Conservation (phyloP, 1,140 invertebrate genomes). For the Megalonaias nervosa region DNA sequence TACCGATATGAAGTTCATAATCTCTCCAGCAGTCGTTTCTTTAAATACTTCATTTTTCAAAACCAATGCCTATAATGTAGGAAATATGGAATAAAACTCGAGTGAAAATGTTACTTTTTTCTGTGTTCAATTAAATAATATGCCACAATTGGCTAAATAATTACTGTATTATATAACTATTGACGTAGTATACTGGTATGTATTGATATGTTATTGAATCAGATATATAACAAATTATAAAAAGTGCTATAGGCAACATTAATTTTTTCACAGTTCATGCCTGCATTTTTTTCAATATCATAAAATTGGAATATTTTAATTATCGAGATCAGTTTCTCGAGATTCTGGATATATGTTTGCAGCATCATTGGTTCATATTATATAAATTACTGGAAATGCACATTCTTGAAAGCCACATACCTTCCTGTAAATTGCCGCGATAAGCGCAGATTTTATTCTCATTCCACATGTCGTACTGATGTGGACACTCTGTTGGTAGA, state of each 20-base stretch:
- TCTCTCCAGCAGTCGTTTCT: constrained; percentile 74
- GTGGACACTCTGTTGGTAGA: constrained; percentile 67
- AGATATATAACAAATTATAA: background rate
- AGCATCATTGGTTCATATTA: background rate
- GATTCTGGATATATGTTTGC: background rate
- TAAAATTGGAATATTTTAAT: background rate
- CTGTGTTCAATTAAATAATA: too few species aligned
- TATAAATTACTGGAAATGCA: background rate
- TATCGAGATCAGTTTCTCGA: background rate
- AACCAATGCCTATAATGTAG: constrained; percentile 42
- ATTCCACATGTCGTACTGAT: constrained; percentile 83
- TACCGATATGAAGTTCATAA: constrained; percentile 75
- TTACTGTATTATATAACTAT: too few species aligned
- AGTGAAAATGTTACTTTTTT: background rate
- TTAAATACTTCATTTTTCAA: constrained; percentile 55
- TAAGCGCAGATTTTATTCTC: constrained; percentile 90
- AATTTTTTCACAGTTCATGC: background rate
- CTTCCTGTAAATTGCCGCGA: constrained; percentile 94
- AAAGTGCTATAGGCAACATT: constrained; percentile 60
- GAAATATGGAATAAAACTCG: background rate
- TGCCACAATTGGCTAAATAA: too few species aligned
- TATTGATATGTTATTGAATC: too few species aligned
- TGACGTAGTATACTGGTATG: too few species aligned
- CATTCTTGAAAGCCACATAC: constrained; percentile 57
- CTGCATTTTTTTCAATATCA: background rate